phyloP scores from a whole-genome alignment of 2,888 invertebrate genomes.

The Bembecia ichneumoniformis region DNA sequence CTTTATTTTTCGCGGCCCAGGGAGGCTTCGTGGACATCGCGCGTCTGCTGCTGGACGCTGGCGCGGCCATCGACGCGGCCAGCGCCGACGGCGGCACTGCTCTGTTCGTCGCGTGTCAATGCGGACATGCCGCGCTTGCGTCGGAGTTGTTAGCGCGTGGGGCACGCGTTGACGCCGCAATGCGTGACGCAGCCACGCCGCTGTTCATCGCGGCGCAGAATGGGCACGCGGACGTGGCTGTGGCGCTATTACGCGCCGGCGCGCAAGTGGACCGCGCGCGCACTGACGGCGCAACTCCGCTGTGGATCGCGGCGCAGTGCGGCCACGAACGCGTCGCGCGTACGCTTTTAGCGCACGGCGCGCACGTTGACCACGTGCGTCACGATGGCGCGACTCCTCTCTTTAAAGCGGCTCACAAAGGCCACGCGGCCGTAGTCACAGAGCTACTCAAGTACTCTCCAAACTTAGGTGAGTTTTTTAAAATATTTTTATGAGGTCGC shows the following conservation, averaged over 20 bases:
- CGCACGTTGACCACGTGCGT: conserved; percentile 82
- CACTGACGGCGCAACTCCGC: conserved; percentile 87
- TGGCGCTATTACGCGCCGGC: conserved; percentile 79
- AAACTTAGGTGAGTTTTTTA: conserved; percentile 60
- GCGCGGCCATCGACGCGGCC: conserved; percentile 83
- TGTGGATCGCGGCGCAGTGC: conserved; percentile 97
- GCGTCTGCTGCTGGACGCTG: conserved; percentile 81
- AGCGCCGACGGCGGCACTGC: conserved; percentile 94
- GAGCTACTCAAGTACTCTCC: conserved; percentile 88
- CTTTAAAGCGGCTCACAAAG: conserved; percentile 96
- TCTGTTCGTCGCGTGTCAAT: conserved; percentile 91
- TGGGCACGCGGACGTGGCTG: conserved; percentile 87
- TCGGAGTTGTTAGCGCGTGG: conserved; percentile 87
- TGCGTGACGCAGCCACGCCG: conserved; percentile 94
- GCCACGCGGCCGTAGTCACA: conserved; percentile 87
- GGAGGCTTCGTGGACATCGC: conserved; percentile 91
- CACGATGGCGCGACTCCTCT: conserved; percentile 95
- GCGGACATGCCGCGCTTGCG: conserved; percentile 90
- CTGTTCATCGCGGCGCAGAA: conserved; percentile 95
- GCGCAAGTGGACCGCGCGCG: conserved; percentile 82
- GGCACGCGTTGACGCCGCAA: conserved; percentile 83
- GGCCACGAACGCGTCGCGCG: conserved; percentile 88
- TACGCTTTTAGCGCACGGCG: conserved; percentile 83
- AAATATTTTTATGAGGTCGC: no score
- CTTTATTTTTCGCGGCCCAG: conserved; percentile 94